Evolutionary conservation across 2,888 invertebrate genomes (phyloP), one percentile per base, ranked within the genome.

Genomic region (Drosophila koepferae): DNA sequence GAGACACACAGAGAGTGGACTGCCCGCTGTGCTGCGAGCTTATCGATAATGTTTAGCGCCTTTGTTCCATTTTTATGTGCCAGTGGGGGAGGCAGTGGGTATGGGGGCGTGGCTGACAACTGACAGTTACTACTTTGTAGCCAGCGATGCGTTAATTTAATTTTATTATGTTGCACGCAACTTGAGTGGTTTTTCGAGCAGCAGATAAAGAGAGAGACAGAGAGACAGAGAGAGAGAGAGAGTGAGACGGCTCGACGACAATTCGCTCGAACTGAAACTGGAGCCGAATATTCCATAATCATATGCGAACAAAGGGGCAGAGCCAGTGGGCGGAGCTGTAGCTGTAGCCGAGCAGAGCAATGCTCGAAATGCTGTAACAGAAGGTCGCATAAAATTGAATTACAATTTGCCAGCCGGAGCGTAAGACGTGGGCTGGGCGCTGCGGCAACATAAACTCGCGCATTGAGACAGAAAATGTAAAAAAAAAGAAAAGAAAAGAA

Each of bases 351-450:
- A 23, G 36, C 10, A 36, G 12, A 36, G 40, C n/a, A n/a, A 40
- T 16, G 41, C 44, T 53, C 63, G 60, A 46, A 67, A 67, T 72
- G 81, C 79, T 82, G 84, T 70, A 88, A 88, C 85, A 85, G 85
- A 90, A 89, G 85, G 90, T 84, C 87, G 72, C 80, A 90, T 89
- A 76, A 90, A 86, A 86, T 90, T 90, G 86, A 86, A 86, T 86
- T 90, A 89, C 83, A 83, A 80, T 80, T 81, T 77, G 64, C 56
- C 63, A 66, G 63, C 20, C 43, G 20, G n/a, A 44, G 28, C 46
- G 34, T 38, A 23, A 36, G 12, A 28, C 28, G 0, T 48, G 48
- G 16, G 49, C 2, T 9, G n/a, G 48, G 81, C 71, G 74, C 73
- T 86, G 89, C 67, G 87, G 72, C 81, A 74, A 72, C 61, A 69